Evolutionary conservation across 2,888 invertebrate genomes (phyloP), one percentile per base, ranked within the genome.

Genomic region (Drosophila kanekoi): DNA sequence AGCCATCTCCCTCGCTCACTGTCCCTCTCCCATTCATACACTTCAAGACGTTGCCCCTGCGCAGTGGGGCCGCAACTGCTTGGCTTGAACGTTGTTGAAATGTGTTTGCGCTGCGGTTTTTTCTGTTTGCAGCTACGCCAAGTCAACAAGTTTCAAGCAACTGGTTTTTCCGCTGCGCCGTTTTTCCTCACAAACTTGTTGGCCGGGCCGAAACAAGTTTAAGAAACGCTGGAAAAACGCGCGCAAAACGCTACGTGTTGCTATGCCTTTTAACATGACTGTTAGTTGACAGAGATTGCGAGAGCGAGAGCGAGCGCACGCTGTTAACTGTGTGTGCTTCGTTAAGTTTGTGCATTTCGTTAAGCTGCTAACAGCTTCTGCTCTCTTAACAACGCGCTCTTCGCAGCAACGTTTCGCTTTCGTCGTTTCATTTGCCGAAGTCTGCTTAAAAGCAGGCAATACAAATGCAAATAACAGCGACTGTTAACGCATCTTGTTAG

Each of bases 171-270:
- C 66, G 45, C 64, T 40, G 58, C 47, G 40, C 41, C 62, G 61
- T 60, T 78, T 78, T 78, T 78, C 58, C 58, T 32, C 41, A 54
- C 35, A 53, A 47, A 70, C 69, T 77, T 78, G 78, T 69, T 81
- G 52, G 61, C 70, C 43, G 52, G 60, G 44, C 60, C 56, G 41
- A 72, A 74, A 74, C 74, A 48, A 76, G 77, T 76, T 81, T 81
- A 14, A 9, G 49, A 72, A 74, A 18, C 79, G 81, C 78, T 37
- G 45, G 14, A 0, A 62, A 78, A 71, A 58, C 80, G 81, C 79
- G 47, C 48, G 33, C 28, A 56, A 78, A 75, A n/a, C 69, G 76
- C 86, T 68, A 82, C 82, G 76, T 83, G 82, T 85, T 83, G 78
- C 78, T 80, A 58, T 67, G 38, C 32, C 32, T 6, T 23, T 37